phyloP scores from a whole-genome alignment of 2,888 invertebrate genomes.

The Meteorus colon region DNA sequence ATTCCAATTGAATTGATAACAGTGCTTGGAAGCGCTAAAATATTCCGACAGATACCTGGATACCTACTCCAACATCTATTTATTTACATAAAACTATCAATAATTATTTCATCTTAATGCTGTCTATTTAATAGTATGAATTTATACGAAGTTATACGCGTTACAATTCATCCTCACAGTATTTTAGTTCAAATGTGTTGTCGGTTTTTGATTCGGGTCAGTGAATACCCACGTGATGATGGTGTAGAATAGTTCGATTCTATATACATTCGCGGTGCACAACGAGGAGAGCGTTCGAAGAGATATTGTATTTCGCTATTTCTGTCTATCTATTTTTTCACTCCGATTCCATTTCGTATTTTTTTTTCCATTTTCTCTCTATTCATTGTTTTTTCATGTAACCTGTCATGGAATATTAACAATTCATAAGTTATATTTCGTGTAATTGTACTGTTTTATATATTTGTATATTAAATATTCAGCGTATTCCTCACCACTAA shows the following conservation, averaged over 20 bases:
- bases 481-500: neutral
- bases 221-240: neutral
- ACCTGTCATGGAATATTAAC: neutral
- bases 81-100: neutral
- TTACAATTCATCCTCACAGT: neutral
- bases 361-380: neutral
- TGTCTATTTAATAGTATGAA: too few species aligned
- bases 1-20: neutral
- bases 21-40: neutral
- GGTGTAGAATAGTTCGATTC: neutral
- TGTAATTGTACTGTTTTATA: neutral
- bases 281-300: neutral
- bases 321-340: neutral
- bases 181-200: neutral
- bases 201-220: slow-evolving; percentile 3
- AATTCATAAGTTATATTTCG: neutral
- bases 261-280: neutral
- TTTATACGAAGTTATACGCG: neutral
- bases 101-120: too few species aligned
- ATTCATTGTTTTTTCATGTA: neutral
- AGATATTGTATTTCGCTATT: neutral
- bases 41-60: neutral
- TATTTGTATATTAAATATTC: neutral
- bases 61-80: neutral
- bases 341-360: neutral